These are phyloP conservation scores for Tapirus indicus DNA, from an alignment of 2,797 vertebrate species.

Conservation along the genomic window DNA sequence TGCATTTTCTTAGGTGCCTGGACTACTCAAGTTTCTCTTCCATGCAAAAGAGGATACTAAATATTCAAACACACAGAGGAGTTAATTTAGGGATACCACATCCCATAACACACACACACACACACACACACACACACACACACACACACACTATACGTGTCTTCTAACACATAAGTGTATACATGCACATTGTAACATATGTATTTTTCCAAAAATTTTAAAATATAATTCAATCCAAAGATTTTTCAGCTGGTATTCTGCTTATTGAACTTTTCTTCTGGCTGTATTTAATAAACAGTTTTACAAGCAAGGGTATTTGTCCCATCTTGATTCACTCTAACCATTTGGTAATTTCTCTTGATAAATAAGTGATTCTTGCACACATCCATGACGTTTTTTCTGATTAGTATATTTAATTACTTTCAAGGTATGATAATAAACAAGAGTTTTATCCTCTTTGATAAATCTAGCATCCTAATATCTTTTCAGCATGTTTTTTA, in stretches of 20 bases:
- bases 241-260: neutral
- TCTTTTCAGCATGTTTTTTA: neutral
- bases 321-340: neutral
- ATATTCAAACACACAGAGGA: neutral
- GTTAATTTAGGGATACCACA: neutral
- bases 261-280: neutral
- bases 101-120: neutral
- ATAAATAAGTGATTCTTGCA: neutral
- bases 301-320: neutral
- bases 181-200: neutral
- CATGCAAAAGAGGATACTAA: neutral
- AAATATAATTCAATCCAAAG: neutral
- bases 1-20: neutral
- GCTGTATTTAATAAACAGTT: neutral
- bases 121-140: neutral
- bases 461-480: neutral
- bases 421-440: neutral
- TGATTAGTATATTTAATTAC: neutral
- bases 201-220: neutral
- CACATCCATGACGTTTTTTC: neutral
- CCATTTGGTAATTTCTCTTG: neutral
- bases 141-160: neutral
- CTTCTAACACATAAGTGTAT: neutral
- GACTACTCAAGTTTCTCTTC: neutral
- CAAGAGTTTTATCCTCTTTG: neutral